These are phyloP conservation scores for Temnothorax longispinosus DNA, from an alignment of 1,140 invertebrate genomes.

Conservation along the genomic window DNA sequence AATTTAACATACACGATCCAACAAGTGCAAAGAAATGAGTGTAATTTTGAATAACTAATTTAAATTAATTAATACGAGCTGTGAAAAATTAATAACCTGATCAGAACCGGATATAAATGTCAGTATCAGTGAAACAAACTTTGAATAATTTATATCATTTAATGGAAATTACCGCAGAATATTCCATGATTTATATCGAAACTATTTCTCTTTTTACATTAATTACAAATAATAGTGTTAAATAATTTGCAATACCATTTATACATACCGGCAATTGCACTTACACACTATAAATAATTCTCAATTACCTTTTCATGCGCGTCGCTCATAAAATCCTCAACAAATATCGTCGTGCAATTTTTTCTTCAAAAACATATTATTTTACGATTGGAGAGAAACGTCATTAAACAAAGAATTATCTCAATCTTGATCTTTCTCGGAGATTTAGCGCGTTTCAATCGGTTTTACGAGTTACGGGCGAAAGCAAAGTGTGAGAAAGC, in stretches of 20 bases:
- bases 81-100: conserved; percentile 47
- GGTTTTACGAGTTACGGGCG: neutral
- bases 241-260: conserved; percentile 45
- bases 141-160: conserved; percentile 52
- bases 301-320: neutral
- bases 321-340: neutral
- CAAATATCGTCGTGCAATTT: neutral
- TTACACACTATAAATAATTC: neutral
- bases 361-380: neutral
- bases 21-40: conserved; percentile 12
- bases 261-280: conserved; percentile 5
- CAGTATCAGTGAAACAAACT: conserved; percentile 31
- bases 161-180: conserved; percentile 32
- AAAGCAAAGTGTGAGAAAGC: neutral
- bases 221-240: conserved; percentile 31
- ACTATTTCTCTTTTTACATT: conserved; percentile 47
- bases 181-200: conserved; percentile 21
- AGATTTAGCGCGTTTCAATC: neutral
- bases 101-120: conserved; percentile 11
- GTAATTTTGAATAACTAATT: conserved; percentile 43
- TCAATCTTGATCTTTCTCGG: neutral
- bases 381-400: neutral
- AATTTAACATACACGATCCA: neutral
- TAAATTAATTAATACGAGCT: conserved; percentile 35
- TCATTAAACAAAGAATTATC: neutral